These are phyloP conservation scores for Orussus abietinus DNA, from an alignment of 1,140 invertebrate species.

Conservation along the genomic window DNA sequence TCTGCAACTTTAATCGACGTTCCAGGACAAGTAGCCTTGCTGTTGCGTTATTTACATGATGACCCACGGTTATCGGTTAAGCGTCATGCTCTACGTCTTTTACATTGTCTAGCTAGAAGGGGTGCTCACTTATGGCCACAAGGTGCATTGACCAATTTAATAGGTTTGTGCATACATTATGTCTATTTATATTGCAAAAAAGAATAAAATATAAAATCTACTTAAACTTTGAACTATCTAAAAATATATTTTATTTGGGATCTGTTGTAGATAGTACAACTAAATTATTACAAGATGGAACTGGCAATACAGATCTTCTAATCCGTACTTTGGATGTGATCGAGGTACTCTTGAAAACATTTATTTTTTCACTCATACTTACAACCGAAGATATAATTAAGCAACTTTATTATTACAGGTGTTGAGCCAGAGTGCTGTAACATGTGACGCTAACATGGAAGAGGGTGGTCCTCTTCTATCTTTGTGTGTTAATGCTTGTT, in stretches of 20 bases:
- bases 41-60: conserved; percentile 54
- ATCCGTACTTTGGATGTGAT: conserved; percentile 49
- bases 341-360: too few relatives aligned
- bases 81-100: conserved; percentile 67
- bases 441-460: conserved; percentile 48
- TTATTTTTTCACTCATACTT: too few relatives aligned
- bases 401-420: conserved; percentile 32
- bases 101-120: conserved; percentile 70
- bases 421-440: conserved; percentile 46
- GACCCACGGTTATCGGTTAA: conserved; percentile 72
- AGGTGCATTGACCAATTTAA: conserved; percentile 62
- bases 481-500: conserved; percentile 53
- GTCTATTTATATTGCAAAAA: conserved; percentile 4
- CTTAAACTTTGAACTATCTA: conserved; percentile 9
- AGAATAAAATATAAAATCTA: conserved; percentile 11
- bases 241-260: conserved; percentile 9
- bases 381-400: too few relatives aligned
- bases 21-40: conserved; percentile 73
- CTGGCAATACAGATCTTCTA: conserved; percentile 42
- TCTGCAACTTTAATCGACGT: conserved; percentile 86
- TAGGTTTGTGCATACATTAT: too few relatives aligned
- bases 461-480: conserved; percentile 43
- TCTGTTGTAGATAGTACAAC: conserved; percentile 41
- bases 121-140: conserved; percentile 81
- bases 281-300: conserved; percentile 41